Percentiles rank a stretch among this genome's conserved stretches.
Evolutionary conservation across 2,113 vertebrate species (phyloP).

Genomic region (Xiphophorus maculatus): DNA sequence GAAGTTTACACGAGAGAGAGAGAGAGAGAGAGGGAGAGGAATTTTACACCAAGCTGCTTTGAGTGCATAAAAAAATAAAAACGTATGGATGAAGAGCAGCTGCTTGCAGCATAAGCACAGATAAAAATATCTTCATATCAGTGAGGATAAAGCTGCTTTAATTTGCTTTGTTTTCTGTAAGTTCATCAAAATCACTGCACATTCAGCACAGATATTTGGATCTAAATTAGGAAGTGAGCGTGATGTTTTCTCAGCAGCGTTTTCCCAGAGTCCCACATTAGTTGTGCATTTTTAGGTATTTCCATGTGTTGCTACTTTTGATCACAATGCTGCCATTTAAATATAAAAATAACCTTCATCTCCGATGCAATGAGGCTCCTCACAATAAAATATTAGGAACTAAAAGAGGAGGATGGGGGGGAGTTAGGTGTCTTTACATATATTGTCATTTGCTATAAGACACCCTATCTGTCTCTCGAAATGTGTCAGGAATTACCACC

Average conservation of each 20-base stretch:
- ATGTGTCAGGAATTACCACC: constrained; percentile 83
- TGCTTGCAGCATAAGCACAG: constrained; percentile 18
- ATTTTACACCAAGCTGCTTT: constrained; percentile 52
- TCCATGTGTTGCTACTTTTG: constrained; percentile 47
- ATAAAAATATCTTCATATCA: constrained; percentile 6
- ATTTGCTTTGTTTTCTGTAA: constrained; percentile 27
- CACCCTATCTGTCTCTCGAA: constrained; percentile 81
- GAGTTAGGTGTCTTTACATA: constrained; percentile 76
- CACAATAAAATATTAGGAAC: constrained; percentile 75
- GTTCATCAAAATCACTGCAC: constrained; percentile 11
- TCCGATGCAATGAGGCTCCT: constrained; percentile 41
- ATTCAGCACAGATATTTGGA: constrained; percentile 6
- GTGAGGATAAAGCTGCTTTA: constrained; percentile 19
- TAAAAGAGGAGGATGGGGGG: constrained; percentile 43
- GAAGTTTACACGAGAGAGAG: constrained; percentile 28
- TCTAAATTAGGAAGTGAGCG: constrained; percentile 8
- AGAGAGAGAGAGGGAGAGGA: constrained; percentile 22
- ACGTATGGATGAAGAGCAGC: constrained; percentile 36
- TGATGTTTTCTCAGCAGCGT: constrained; percentile 4
- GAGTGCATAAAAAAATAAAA: constrained; percentile 21
- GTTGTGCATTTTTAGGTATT: constrained; percentile 36
- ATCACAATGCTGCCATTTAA: constrained; percentile 51
- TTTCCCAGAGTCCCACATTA: constrained; percentile 20
- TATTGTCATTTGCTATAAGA: constrained; percentile 79
- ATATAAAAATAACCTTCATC: constrained; percentile 70